Evolutionary conservation across 2,888 invertebrate species (phyloP).

Genomic region (Sarcophaga rosellei): DNA sequence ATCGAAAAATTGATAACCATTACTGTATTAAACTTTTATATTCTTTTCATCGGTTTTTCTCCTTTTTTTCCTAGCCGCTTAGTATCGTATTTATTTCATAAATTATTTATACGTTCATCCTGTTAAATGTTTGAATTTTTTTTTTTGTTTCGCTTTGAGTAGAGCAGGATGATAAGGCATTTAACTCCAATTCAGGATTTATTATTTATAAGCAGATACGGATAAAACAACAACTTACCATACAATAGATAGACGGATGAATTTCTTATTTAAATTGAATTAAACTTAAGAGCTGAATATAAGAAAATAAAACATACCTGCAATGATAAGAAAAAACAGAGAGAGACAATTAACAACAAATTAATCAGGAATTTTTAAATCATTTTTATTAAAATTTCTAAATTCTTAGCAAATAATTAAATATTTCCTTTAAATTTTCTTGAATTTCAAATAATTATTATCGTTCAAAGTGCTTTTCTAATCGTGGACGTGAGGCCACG

Average conservation of each 20-base stretch:
- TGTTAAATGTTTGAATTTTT: background rate
- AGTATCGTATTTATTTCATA: background rate
- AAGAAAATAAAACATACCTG: conserved; percentile 23
- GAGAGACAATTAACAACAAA: background rate
- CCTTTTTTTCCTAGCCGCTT: background rate
- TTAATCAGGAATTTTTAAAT: background rate
- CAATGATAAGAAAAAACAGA: background rate
- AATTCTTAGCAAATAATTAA: too few species aligned
- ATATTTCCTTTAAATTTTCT: too few species aligned
- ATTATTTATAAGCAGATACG: conserved; percentile 10
- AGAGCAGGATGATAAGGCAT: background rate
- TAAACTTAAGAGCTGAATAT: background rate
- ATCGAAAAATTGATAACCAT: too few species aligned
- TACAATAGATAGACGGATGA: background rate
- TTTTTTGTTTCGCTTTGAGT: background rate
- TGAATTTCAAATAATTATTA: too few species aligned
- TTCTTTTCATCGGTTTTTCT: background rate
- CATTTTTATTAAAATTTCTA: too few species aligned
- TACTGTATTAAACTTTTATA: background rate
- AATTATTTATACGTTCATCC: background rate
- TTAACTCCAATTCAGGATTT: background rate
- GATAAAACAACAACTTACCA: conserved; percentile 29
- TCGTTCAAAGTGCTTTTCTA: too few species aligned
- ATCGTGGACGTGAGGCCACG: too few species aligned
- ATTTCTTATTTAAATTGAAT: background rate